Base-by-base conservation (phyloP, 2,888 invertebrate species). In the Yponomeuta sedellus region DNA sequence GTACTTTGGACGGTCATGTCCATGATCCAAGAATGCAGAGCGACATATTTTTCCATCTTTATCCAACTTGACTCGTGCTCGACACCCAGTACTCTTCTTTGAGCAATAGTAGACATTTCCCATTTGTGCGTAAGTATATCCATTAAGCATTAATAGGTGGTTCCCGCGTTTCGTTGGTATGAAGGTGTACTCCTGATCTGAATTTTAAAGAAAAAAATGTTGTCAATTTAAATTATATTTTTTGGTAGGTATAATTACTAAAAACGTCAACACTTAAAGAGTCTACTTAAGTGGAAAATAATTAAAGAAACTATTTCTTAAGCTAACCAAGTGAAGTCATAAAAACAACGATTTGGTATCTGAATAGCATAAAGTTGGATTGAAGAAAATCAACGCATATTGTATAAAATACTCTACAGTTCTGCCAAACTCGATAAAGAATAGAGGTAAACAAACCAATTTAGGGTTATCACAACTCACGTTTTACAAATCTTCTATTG, bases 21-120 rank as follows among this genome's bases (percentile, higher is more conserved):
- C 69, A 52, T 74, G 72, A 10, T 67, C 64, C 34, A 68, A 68
- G n/a, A 62, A 62, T 39, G 34, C 34, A 34, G 34, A 34, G 39
- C n/a, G 52, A 52, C 52, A 34, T 6, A 34, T 39, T 34, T 22
- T 22, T 64, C 40, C 44, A 12, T 64, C 56, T 58, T 68, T 67
- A 12, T 70, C 66, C 67, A 77, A 69, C 22, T 70, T 73, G 5
- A 77, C 71, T n/a, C 64, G 70, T n/a, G 76, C 74, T 66, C 68
- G 74, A 56, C 77, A 77, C 0, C 73, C 73, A 0, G 64, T 40
- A 10, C 20, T 64, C 64, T 57, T 69, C 70, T 62, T 61, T 59
- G 10, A 77, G 70, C 64, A 77, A 73, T 75, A 74, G 69, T 71
- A 78, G 19, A 65, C 58, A 10, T 63, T 25, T 39, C 61, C 44